Base-by-base conservation (phyloP, 2,888 invertebrate species). In the Lampropteryx suffumata region DNA sequence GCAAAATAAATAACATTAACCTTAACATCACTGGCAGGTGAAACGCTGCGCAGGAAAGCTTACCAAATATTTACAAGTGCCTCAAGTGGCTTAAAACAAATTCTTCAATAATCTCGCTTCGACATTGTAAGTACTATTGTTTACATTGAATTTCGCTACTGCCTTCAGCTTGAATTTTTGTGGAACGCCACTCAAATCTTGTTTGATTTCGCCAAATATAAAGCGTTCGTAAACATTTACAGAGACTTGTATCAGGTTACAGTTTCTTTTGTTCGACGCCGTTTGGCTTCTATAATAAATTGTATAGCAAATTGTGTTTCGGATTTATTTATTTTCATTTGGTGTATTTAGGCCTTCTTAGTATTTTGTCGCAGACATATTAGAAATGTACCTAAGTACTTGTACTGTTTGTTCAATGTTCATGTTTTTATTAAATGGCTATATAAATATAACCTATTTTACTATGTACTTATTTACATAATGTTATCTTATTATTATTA, bases 61-160 rank as follows among this genome's bases (percentile, higher is more conserved):
- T 73, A 76, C 74, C 85, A 89, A 90, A 89, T 88, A 89, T 90
- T 90, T 83, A 85, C 84, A 79, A 81, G 72, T 68, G 76, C 76
- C 79, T 84, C 79, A 78, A 90, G 86, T 87, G 83, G 80, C 84
- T 89, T 85, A 84, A 86, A 87, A 89, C 88, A 89, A 90, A 90
- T 89, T 89, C 86, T 81, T 76, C 79, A 77, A 83, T 87, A 86
- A 85, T 88, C 82, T 82, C 79, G 76, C 75, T 76, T 74, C 73
- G 78, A 77, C 80, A 83, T 82, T 79, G 76, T n/a, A n/a, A n/a
- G n/a, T 79, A 71, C 77, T 72, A 80, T 76, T 88, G 82, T 86
- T 87, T 87, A 79, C 81, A 73, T 70, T 74, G 76, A 83, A 84
- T 84, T 83, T 82, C 63, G 82, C 82, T 82, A 81, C 80, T 76